phyloP scores from a whole-genome alignment of 2,888 invertebrate species.

The Physocephala rufipes region DNA sequence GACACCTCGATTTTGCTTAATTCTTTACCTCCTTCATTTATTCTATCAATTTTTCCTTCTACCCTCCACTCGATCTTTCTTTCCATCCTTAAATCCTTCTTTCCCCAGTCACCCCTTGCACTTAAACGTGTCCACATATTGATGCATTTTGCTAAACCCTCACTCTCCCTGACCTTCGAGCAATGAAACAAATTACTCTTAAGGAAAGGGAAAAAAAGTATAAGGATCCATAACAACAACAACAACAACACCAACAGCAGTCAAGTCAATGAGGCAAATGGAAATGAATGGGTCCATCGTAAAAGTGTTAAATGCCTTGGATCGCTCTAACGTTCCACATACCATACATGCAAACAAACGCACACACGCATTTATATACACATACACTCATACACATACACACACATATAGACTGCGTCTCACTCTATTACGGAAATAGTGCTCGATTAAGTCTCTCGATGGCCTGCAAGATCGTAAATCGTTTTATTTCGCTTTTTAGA shows the following conservation, averaged over 20 bases:
- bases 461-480: slow-evolving; percentile 17
- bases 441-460: slow-evolving; percentile 1
- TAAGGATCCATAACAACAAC: background rate
- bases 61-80: no score
- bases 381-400: background rate
- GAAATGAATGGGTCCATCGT: slow-evolving; percentile 25
- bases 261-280: slow-evolving; percentile 6
- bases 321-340: slow-evolving; percentile 3
- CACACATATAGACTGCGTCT: no score
- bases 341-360: no score
- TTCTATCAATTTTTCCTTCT: no score
- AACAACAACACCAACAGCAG: background rate
- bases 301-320: slow-evolving; percentile 23
- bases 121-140: background rate
- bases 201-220: no score
- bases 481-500: slow-evolving; percentile 34
- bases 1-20: no score
- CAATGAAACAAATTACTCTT: slow-evolving; percentile 24
- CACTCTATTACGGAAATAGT: background rate
- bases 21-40: no score
- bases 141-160: background rate
- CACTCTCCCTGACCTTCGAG: slow-evolving; percentile 12
- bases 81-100: no score
- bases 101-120: no score
- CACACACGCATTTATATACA: background rate